phyloP scores from a whole-genome alignment of 2,113 vertebrate species.

The Microtus montanus region DNA sequence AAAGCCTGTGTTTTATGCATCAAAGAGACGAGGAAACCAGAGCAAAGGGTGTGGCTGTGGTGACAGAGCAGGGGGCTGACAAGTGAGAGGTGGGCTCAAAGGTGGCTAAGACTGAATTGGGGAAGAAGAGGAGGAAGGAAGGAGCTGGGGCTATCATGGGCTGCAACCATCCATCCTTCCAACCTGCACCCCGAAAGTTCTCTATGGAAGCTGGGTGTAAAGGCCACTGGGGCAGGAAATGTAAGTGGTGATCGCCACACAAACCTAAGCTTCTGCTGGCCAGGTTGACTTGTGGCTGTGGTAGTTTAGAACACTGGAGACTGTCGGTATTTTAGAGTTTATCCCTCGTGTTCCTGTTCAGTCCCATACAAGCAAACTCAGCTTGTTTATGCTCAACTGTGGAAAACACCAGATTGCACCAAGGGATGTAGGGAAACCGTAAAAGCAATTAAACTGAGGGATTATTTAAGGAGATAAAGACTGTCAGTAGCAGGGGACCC shows the following conservation, averaged over 20 bases:
- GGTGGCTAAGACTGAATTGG: neutral
- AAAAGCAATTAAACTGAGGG: conserved; percentile 16
- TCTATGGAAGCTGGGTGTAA: neutral
- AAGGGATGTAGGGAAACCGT: neutral
- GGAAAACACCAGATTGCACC: neutral
- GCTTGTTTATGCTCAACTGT: neutral
- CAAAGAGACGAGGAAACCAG: neutral
- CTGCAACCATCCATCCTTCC: neutral
- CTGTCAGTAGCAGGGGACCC: neutral
- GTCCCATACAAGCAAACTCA: neutral
- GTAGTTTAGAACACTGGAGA: neutral
- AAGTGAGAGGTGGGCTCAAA: neutral
- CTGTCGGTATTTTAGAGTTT: neutral
- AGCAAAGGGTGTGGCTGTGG: neutral
- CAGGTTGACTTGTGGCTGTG: neutral
- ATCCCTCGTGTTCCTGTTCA: neutral
- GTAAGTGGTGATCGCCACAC: neutral
- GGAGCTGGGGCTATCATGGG: neutral
- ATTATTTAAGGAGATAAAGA: conserved; percentile 19
- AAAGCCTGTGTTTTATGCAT: neutral
- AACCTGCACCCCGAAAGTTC: neutral
- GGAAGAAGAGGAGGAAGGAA: neutral
- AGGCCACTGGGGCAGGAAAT: neutral
- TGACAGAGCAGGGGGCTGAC: neutral
- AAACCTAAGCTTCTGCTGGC: neutral